These are phyloP conservation scores for Tetramorium parvispinum DNA, from an alignment of 1,140 invertebrate genomes.

Conservation along the genomic window DNA sequence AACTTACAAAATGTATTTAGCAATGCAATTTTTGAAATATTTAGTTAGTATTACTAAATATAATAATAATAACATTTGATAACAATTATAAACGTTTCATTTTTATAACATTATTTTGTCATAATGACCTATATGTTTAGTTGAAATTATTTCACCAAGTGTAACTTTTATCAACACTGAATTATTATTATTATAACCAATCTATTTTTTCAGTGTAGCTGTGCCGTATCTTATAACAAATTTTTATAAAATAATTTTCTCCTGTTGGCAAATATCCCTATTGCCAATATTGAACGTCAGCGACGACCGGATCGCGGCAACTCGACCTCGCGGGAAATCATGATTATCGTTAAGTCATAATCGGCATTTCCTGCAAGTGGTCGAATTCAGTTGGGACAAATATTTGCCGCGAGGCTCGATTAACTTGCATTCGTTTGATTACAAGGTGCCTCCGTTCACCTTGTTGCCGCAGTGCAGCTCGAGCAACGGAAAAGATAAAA, in stretches of 20 bases:
- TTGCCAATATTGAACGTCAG: not conserved
- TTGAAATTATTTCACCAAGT: no score
- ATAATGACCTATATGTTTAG: no score
- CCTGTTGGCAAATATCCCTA: no score
- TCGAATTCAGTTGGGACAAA: constrained; percentile 47
- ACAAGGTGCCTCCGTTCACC: not conserved
- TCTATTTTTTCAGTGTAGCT: no score
- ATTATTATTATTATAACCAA: no score
- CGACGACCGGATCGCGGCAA: not conserved
- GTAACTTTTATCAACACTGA: no score
- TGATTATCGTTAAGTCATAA: constrained; percentile 55
- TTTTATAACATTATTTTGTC: no score
- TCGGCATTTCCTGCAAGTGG: constrained; percentile 13
- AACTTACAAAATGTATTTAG: no score
- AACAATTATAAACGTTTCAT: no score
- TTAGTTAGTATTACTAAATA: no score
- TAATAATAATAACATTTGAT: no score
- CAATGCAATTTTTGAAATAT: no score
- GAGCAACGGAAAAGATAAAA: not conserved
- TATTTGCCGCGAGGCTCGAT: constrained; percentile 46
- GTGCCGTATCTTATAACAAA: not conserved
- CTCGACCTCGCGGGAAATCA: constrained; percentile 38
- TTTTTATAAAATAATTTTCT: not conserved
- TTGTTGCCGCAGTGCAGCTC: not conserved
- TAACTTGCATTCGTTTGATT: constrained; percentile 44